These are phyloP conservation scores for Sarcophaga peregrina DNA, from an alignment of 1,140 invertebrate genomes.

Conservation along the genomic window DNA sequence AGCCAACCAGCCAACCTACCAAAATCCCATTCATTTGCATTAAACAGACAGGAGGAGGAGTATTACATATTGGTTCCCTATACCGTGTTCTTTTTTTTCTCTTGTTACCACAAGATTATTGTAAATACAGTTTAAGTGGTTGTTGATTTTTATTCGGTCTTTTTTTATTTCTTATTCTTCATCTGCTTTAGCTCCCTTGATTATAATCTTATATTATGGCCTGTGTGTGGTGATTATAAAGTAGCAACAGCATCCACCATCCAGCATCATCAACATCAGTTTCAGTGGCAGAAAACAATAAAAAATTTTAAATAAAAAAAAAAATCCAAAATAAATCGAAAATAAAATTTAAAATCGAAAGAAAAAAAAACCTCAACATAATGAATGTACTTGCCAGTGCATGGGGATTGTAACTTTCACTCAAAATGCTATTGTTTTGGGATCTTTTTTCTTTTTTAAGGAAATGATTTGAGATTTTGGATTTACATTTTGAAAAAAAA, in stretches of 20 bases:
- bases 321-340: background rate
- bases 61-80: background rate
- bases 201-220: conserved; percentile 33
- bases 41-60: no score
- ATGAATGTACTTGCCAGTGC: conserved; percentile 26
- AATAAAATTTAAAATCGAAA: background rate
- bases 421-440: conserved; percentile 1
- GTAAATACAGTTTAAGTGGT: background rate
- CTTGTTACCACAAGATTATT: background rate
- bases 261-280: no score
- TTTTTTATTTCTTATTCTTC: background rate
- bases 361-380: background rate
- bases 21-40: no score
- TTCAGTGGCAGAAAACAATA: background rate
- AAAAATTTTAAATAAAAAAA: background rate
- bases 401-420: conserved; percentile 29
- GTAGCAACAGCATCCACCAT: background rate
- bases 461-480: background rate
- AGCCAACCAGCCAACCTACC: no score
- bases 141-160: background rate
- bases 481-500: background rate
- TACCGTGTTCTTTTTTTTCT: background rate
- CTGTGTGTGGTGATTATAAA: conserved; percentile 34
- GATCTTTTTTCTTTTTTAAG: background rate
- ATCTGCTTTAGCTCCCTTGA: background rate